Evolutionary conservation across 2,113 vertebrate species (phyloP), one percentile per base, ranked within the genome.

Genomic region (Scortum barcoo): DNA sequence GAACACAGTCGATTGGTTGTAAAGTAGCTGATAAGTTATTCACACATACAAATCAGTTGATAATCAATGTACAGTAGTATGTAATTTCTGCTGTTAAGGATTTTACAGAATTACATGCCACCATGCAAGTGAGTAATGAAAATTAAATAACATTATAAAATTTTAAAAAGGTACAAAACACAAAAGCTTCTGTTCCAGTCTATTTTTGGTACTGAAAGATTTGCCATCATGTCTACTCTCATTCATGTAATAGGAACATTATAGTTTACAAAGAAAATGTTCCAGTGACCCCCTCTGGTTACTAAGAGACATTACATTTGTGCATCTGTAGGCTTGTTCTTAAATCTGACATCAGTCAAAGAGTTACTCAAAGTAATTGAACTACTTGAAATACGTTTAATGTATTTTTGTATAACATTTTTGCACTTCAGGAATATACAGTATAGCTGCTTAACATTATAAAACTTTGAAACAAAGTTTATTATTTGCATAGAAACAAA

Each of bases 231-330:
- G 13, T 28, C 19, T 14, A 13, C 9, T 33, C 9, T 30, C 2
- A 26, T n/a, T n/a, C n/a, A 51, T 36, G 6, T 36, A 44, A 48
- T 5, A 40, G 36, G 1, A n/a, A 22, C 2, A 71, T 30, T 13
- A 28, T 33, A 33, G 36, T 67, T 69, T 9, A 30, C 11, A 26
- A 80, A 22, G 3, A 48, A 51, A 38, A 73, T 48, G 68, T 63
- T 76, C 33, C 17, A 75, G 75, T 78, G 90, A 68, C 81, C n/a
- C 72, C 81, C 12, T 65, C 54, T 89, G 90, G 80, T 48, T 75
- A 24, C 17, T 38, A 28, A 48, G 17, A 33, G 50, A 56, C 13
- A 84, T 44, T 80, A n/a, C 71, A 80, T 67, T 4, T 42, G 13
- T 58, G 20, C 3, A 1, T 56, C 17, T 33, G 17, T 0, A 4